Evolutionary conservation across 1,140 invertebrate genomes (phyloP), one percentile per base, ranked within the genome.

Genomic region (Xylocopa sonorina): DNA sequence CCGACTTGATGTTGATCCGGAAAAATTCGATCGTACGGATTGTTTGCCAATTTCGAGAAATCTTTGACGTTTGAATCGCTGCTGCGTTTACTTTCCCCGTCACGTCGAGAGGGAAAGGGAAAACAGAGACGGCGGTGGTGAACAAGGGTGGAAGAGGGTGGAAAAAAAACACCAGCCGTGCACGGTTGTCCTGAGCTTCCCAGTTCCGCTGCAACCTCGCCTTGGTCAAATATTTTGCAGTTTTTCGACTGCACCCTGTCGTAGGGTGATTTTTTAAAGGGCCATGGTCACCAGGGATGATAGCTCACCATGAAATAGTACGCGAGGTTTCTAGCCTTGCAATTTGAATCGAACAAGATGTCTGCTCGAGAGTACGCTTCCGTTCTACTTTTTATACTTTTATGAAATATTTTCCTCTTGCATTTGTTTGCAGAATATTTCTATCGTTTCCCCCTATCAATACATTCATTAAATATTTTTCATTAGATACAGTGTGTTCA

Each of bases 221-320:
- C 21, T 46, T 18, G 69, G 55, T 73, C 29, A n/a, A 48, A 73
- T 48, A 73, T 73, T 73, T 62, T 62, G 60, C 29, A 21, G n/a
- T 27, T 62, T 62, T 73, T 38, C 43, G 29, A 27, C 14, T 0
- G 29, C 29, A 16, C 21, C 57, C 3, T 29, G 29, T 27, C 18
- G n/a, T 21, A 55, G 34, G 38, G 18, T 48, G n/a, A n/a, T n/a
- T n/a, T n/a, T n/a, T n/a, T 57, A 16, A 50, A 55, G 57, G 57
- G 57, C 57, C 57, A 60, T 32, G 57, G 57, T 58, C 57, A 58
- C 14, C 14, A 34, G n/a, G 74, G 57, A n/a, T n/a, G 67, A 16
- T 51, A 34, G 57, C 46, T 51, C 34, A 48, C 32, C 43, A 10
- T 14, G 16, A 18, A 62, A 48, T 57, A 74, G 46, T 57, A 74